Percentiles rank a stretch among this genome's conserved stretches.
phyloP scores from a whole-genome alignment of 2,888 invertebrate genomes.

The Cephalotes varians region DNA sequence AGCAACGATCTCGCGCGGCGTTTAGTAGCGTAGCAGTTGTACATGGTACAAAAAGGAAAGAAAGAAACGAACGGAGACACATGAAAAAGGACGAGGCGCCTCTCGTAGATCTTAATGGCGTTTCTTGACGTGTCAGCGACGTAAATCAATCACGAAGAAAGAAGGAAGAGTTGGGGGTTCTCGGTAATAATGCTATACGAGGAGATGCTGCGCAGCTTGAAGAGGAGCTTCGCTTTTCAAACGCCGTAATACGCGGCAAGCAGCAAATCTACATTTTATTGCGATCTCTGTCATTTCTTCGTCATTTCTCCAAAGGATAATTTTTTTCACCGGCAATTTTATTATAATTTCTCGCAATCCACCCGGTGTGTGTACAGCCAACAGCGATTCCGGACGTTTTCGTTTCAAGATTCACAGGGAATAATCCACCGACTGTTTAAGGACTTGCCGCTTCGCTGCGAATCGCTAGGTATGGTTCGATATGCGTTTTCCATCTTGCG shows the following conservation, averaged over 20 bases:
- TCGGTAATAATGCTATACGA: slow-evolving; percentile 26
- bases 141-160: slow-evolving; percentile 40
- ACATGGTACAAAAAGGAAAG: background rate
- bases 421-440: background rate
- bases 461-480: slow-evolving; percentile 9
- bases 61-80: slow-evolving; percentile 17
- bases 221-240: background rate
- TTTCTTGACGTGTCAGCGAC: slow-evolving; percentile 39
- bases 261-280: slow-evolving; percentile 27
- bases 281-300: slow-evolving; percentile 22
- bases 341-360: slow-evolving; percentile 3
- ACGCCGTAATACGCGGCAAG: background rate
- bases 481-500: slow-evolving; percentile 26
- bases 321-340: slow-evolving; percentile 17
- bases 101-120: slow-evolving; percentile 45
- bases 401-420: background rate
- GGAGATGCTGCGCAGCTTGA: background rate
- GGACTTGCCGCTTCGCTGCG: background rate
- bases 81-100: slow-evolving; percentile 28
- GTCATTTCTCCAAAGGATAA: background rate
- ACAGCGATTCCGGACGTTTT: background rate
- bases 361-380: background rate
- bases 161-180: background rate
- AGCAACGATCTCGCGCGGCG: background rate
- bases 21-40: background rate